Percentiles rank a stretch among this genome's conserved stretches.
These are phyloP conservation scores for Trinectes maculatus DNA, from an alignment of 2,113 vertebrate genomes.

Conservation along the genomic window DNA sequence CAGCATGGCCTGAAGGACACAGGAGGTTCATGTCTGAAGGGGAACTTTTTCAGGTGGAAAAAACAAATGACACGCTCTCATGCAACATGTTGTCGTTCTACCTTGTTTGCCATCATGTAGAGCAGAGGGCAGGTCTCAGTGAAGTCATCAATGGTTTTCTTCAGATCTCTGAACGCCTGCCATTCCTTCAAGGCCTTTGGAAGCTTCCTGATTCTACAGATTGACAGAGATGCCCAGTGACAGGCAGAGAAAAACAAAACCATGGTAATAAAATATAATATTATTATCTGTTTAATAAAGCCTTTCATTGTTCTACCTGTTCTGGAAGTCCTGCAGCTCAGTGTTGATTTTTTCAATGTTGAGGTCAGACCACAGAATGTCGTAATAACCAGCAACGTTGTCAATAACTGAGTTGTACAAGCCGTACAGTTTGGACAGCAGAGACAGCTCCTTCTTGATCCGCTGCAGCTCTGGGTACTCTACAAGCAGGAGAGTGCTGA, in stretches of 20 bases:
- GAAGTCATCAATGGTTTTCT: slow-evolving; percentile 87
- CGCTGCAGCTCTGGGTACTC: slow-evolving; percentile 85
- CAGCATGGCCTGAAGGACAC: slow-evolving; percentile 82
- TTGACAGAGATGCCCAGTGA: neutral
- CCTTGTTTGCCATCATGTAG: slow-evolving; percentile 88
- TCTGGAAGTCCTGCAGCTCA: slow-evolving; percentile 88
- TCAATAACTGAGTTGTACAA: slow-evolving; percentile 82
- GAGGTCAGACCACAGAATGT: slow-evolving; percentile 84
- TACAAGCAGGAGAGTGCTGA: slow-evolving; percentile 50
- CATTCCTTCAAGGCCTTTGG: slow-evolving; percentile 87
- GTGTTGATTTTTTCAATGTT: slow-evolving; percentile 84
- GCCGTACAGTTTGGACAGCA: slow-evolving; percentile 86
- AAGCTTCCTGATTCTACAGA: slow-evolving; percentile 82
- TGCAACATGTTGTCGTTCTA: slow-evolving; percentile 38
- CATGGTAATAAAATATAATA: too few relatives aligned
- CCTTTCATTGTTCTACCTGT: slow-evolving; percentile 72
- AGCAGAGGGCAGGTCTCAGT: slow-evolving; percentile 86
- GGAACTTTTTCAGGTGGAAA: neutral
- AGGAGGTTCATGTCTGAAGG: neutral
- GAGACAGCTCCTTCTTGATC: slow-evolving; percentile 82
- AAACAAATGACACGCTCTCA: neutral
- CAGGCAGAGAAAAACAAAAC: neutral
- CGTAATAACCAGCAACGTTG: slow-evolving; percentile 77
- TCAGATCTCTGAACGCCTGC: slow-evolving; percentile 86
- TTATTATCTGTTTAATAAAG: too few relatives aligned